phyloP scores from a whole-genome alignment of 2,113 vertebrate genomes.

The Dendrocopos noguchii region DNA sequence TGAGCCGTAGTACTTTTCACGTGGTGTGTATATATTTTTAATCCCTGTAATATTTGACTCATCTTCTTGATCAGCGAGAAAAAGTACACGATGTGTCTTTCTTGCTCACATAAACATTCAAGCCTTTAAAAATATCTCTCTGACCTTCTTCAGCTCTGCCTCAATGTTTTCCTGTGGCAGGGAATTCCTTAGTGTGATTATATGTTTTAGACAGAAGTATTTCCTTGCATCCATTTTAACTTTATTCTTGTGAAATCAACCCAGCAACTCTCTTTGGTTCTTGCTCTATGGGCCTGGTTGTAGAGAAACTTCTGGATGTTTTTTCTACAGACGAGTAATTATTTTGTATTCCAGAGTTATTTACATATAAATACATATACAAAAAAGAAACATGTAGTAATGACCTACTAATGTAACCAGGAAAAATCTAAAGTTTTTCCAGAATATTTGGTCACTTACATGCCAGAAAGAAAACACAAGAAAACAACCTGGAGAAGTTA shows the following conservation, averaged over 20 bases:
- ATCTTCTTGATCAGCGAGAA: neutral
- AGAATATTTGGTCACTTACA: slow-evolving; percentile 15
- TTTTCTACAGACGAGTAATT: slow-evolving; percentile 35
- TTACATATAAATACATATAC: neutral
- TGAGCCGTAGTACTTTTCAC: neutral
- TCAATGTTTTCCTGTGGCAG: slow-evolving; percentile 54
- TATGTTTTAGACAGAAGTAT: slow-evolving; percentile 48
- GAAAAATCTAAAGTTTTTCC: slow-evolving; percentile 50
- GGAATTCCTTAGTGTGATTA: slow-evolving; percentile 58
- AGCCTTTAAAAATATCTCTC: slow-evolving; percentile 39
- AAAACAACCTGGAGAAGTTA: neutral
- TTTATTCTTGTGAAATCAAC: slow-evolving; percentile 31
- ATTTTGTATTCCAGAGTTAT: slow-evolving; percentile 36
- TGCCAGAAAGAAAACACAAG: neutral
- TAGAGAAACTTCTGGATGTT: neutral
- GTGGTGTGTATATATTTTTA: neutral
- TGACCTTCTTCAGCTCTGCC: slow-evolving; percentile 36
- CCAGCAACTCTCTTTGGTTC: neutral
- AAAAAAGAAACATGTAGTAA: neutral
- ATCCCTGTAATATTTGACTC: neutral
- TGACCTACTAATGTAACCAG: neutral
- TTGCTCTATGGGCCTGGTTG: neutral
- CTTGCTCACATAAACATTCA: neutral
- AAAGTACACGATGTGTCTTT: neutral
- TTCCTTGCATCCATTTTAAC: slow-evolving; percentile 60